phyloP scores from a whole-genome alignment of 1,140 invertebrate species.

The Anadara kagoshimensis region DNA sequence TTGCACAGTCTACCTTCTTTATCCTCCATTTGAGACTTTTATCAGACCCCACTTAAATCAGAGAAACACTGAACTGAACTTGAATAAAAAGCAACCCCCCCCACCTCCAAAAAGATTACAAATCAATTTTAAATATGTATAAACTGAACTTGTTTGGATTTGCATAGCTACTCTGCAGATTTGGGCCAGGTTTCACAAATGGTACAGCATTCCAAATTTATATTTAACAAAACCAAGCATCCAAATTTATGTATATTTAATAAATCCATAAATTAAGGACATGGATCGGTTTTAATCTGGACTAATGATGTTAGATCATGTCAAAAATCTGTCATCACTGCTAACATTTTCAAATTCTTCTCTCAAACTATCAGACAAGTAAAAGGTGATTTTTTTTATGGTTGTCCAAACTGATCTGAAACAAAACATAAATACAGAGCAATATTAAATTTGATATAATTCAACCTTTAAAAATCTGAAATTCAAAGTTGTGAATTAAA shows the following conservation, averaged over 20 bases:
- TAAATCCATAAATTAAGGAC: no score
- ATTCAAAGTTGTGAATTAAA: no score
- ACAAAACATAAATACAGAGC: no score
- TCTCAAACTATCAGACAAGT: no score
- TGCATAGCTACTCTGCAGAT: not conserved
- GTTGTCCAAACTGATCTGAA: no score
- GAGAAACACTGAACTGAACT: not conserved
- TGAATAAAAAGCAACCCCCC: not conserved
- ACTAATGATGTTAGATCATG: no score
- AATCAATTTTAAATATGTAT: not conserved
- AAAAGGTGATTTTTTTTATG: no score
- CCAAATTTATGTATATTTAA: not conserved
- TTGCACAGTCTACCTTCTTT: conserved; percentile 47
- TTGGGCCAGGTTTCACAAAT: not conserved
- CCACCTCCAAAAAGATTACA: not conserved
- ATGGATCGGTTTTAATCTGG: no score
- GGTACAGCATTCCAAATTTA: not conserved
- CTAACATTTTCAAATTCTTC: no score
- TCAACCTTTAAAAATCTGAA: no score
- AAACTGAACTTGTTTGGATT: not conserved
- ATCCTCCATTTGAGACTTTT: conserved; percentile 29
- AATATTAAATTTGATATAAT: no score
- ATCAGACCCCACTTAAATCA: not conserved
- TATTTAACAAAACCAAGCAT: not conserved
- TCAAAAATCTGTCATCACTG: no score